Conservation (phyloP, 1,140 invertebrate species). For the Drosophila ironensis region DNA sequence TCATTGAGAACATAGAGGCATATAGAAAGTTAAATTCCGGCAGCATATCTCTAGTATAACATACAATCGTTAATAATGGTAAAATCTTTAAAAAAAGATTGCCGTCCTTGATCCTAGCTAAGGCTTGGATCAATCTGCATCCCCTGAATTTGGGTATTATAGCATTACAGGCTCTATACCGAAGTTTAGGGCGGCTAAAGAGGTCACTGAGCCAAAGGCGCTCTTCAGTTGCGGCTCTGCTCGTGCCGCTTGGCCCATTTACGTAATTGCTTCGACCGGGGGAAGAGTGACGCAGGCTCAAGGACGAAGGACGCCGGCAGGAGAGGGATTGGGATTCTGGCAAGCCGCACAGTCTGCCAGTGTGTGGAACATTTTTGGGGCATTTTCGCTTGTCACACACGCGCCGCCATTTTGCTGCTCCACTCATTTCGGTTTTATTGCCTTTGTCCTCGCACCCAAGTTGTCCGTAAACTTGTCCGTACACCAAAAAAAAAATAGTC, state of each 20-base stretch:
- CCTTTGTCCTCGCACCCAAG: conserved; percentile 34
- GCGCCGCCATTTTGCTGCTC: conserved; percentile 57
- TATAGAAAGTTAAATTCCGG: no score
- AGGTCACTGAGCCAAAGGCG: background rate
- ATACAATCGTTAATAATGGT: no score
- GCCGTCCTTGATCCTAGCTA: no score
- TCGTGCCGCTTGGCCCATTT: background rate
- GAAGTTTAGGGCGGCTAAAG: background rate
- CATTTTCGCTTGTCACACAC: conserved; percentile 34
- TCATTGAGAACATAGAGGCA: no score
- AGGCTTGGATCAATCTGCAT: no score
- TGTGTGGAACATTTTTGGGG: conserved; percentile 15
- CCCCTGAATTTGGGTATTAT: background rate
- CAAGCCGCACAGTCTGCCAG: conserved; percentile 8
- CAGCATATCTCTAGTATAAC: no score
- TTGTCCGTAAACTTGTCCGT: no score
- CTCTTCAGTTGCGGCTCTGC: background rate
- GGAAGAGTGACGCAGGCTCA: background rate
- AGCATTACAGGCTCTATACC: background rate
- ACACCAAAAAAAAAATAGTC: no score
- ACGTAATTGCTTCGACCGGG: background rate
- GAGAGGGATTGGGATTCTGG: conserved; percentile 36
- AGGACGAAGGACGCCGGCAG: conserved; percentile 13
- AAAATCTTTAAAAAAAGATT: no score
- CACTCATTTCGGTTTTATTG: conserved; percentile 57